Evolutionary conservation across 2,797 vertebrate species (phyloP).

Genomic region (Falco cherrug): DNA sequence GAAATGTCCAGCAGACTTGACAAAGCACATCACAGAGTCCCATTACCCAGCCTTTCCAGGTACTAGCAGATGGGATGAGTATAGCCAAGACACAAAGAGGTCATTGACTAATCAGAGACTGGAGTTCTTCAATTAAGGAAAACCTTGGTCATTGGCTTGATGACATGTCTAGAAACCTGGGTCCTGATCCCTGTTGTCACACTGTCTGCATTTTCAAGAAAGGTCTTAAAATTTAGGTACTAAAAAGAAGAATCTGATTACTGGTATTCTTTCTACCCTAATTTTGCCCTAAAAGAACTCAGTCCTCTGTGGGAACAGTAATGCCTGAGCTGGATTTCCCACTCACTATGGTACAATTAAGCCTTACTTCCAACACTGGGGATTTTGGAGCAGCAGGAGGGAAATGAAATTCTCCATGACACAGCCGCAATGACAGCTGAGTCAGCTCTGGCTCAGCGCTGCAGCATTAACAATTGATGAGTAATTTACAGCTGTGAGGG

Average conservation of each 20-base stretch:
- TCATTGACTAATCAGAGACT: background rate
- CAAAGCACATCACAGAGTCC: background rate
- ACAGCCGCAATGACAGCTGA: conserved; percentile 69
- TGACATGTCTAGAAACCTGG: background rate
- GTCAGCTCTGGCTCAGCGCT: conserved; percentile 66
- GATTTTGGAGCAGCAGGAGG: conserved; percentile 56
- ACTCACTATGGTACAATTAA: conserved; percentile 6
- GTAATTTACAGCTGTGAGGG: conserved; percentile 78
- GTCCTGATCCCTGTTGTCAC: background rate
- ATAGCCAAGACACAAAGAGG: background rate
- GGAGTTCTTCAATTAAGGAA: background rate
- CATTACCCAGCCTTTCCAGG: background rate
- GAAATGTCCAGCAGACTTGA: background rate
- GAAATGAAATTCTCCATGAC: conserved; percentile 55
- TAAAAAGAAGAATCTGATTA: background rate
- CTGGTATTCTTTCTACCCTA: background rate
- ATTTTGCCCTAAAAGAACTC: background rate
- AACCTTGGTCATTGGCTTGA: background rate
- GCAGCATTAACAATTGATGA: conserved; percentile 75
- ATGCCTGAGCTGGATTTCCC: conserved; percentile 35
- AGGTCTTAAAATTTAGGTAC: background rate
- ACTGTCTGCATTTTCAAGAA: background rate
- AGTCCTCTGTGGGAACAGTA: background rate
- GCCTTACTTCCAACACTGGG: background rate
- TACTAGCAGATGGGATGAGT: background rate